A percentile compares a stretch with the other conserved stretches of the same genome.
These are phyloP conservation scores for Eulacestoma nigropectus DNA, from an alignment of 2,113 vertebrate genomes.

Conservation along the genomic window DNA sequence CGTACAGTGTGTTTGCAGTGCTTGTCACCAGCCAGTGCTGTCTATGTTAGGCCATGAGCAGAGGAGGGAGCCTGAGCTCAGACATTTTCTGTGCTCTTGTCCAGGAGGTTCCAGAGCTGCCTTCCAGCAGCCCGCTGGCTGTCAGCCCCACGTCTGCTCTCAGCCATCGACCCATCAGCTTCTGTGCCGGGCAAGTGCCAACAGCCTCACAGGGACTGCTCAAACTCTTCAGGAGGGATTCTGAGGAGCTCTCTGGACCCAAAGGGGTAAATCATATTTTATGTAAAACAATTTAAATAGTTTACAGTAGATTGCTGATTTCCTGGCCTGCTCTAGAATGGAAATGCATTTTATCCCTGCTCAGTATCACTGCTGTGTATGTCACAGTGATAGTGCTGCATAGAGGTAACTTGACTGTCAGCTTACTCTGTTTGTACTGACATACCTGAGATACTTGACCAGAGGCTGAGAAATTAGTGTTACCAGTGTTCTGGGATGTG, in stretches of 20 bases:
- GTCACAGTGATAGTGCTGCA: background rate
- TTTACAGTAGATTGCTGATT: background rate
- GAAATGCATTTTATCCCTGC: background rate
- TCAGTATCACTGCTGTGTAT: background rate
- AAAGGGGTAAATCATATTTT: conserved; percentile 76
- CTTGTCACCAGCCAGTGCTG: background rate
- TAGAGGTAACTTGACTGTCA: background rate
- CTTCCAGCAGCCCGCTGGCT: conserved; percentile 60
- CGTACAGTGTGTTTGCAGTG: background rate
- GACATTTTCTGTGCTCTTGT: background rate
- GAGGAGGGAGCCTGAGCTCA: background rate
- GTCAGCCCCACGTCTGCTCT: conserved; percentile 27
- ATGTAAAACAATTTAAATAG: background rate
- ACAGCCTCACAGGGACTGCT: conserved; percentile 87
- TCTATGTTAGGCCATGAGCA: background rate
- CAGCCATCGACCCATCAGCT: conserved; percentile 27
- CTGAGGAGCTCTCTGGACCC: conserved; percentile 79
- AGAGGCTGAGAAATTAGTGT: background rate
- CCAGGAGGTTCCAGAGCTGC: conserved; percentile 55
- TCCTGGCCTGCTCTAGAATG: background rate
- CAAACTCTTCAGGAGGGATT: conserved; percentile 82
- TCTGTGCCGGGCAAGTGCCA: conserved; percentile 75
- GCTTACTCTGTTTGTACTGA: background rate
- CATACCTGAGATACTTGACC: background rate
- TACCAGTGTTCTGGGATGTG: background rate